Percentiles rank a stretch among this genome's conserved stretches.
These are phyloP conservation scores for Aelia acuminata DNA, from an alignment of 2,888 invertebrate genomes.

Conservation along the genomic window DNA sequence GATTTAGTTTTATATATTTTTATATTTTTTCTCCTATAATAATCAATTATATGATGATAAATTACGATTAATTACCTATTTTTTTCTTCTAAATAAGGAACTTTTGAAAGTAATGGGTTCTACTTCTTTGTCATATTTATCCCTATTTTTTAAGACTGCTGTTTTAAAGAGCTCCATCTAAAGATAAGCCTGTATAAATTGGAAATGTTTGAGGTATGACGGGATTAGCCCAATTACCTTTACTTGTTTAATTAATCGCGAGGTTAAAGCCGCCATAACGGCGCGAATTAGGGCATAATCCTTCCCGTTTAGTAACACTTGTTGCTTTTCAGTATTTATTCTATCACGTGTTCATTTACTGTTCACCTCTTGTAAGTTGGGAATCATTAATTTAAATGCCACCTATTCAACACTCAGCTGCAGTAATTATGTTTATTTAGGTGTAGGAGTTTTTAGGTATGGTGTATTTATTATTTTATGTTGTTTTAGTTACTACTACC, in stretches of 20 bases:
- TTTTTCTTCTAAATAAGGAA: too few species aligned
- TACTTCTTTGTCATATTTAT: too few species aligned
- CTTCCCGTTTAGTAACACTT: neutral
- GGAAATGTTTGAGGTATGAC: neutral
- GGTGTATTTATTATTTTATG: too few species aligned
- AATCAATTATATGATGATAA: too few species aligned
- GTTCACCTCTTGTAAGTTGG: neutral
- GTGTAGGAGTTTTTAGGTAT: too few species aligned
- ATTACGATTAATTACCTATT: too few species aligned
- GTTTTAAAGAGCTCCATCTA: neutral
- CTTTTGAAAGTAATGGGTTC: too few species aligned
- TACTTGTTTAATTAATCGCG: neutral
- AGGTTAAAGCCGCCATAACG: neutral
- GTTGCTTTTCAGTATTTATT: conserved; percentile 22
- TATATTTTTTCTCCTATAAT: too few species aligned
- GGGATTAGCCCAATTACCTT: neutral
- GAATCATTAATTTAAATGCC: neutral
- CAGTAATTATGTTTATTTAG: too few species aligned
- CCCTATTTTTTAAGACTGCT: too few species aligned
- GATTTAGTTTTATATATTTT: too few species aligned
- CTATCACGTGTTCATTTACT: conserved; percentile 19
- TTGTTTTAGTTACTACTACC: too few species aligned
- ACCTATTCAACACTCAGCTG: neutral
- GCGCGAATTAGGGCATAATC: neutral
- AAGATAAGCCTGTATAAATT: neutral